A percentile compares a stretch with the other conserved stretches of the same genome.
Evolutionary conservation across 2,797 vertebrate species (phyloP).

Genomic region (Paratrypauchen microcephalus): DNA sequence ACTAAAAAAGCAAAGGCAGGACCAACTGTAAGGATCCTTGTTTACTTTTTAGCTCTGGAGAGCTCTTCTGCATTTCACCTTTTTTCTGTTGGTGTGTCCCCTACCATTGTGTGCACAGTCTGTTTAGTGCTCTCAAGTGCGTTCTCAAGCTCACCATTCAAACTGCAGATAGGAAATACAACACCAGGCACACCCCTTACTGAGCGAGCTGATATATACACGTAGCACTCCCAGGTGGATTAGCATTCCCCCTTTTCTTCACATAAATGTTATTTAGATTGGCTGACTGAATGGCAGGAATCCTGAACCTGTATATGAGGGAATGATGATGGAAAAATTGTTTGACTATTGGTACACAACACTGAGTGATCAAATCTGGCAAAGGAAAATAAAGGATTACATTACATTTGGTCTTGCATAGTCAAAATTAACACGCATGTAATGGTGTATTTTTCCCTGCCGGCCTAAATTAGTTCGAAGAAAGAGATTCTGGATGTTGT

Average conservation of each 20-base stretch:
- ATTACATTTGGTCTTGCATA: not conserved
- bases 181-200: conserved; percentile 64
- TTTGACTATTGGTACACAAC: not conserved
- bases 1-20: conserved; percentile 2
- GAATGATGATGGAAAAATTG: conserved; percentile 23
- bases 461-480: too few relatives aligned
- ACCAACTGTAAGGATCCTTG: conserved; percentile 51
- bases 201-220: conserved; percentile 42
- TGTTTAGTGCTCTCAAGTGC: conserved; percentile 53
- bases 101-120: conserved; percentile 15
- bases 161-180: conserved; percentile 55
- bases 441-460: not conserved
- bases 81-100: conserved; percentile 26
- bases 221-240: conserved; percentile 41
- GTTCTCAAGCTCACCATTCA: conserved; percentile 51
- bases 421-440: not conserved
- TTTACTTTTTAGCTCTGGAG: conserved; percentile 41
- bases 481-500: too few relatives aligned
- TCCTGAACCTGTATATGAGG: conserved; percentile 16
- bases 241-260: conserved; percentile 30
- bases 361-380: not conserved
- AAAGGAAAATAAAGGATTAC: not conserved
- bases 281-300: conserved; percentile 17
- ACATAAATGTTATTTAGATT: conserved; percentile 39
- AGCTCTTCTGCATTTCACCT: conserved; percentile 42